Evolutionary conservation across 2,888 invertebrate species (phyloP), one percentile per base, ranked within the genome.

Genomic region (Drosophila mimica): DNA sequence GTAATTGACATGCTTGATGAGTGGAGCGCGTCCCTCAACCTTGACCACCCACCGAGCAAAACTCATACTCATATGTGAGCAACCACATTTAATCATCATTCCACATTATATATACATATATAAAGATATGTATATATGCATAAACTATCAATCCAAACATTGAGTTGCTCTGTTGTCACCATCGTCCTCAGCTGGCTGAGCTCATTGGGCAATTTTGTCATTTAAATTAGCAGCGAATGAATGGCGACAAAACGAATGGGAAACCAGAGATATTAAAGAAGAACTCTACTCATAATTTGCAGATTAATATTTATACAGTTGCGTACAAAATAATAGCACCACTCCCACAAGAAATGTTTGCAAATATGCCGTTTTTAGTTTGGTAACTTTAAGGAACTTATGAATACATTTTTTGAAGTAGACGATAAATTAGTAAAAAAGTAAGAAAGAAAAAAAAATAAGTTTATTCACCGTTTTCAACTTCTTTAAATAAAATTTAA

Each of bases 181-280:
- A 66, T 78, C 62, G 82, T 46, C 49, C 28, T 73, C 20, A 33
- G 20, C 20, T 20, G 38, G 72, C 73, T 78, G 78, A 78, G 78
- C 82, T 78, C 82, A 78, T 78, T 78, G 69, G 51, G 62, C 77
- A 46, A 46, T 46, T 46, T 40, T 74, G 69, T 63, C 79, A 65
- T 69, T 82, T 51, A 79, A 79, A 82, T 82, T 74, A 79, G 59
- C 54, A 28, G 48, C 60, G 52, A 80, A 54, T 36, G 46, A 80
- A 54, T 36, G 17, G 17, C 15, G 54, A 34, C 20, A 43, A 64
- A 61, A 28, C 54, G 46, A 15, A 25, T 46, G 46, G 15, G 25
- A 46, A 52, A 49, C 25, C 0, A 25, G 46, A 25, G 52, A 25
- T 43, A 30, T 40, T 46, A 34, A 33, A n/a, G 36, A 64, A 69